Percentiles rank a stretch among this genome's conserved stretches.
Evolutionary conservation across 2,888 invertebrate genomes (phyloP).

Genomic region (Plebejus anna): DNA sequence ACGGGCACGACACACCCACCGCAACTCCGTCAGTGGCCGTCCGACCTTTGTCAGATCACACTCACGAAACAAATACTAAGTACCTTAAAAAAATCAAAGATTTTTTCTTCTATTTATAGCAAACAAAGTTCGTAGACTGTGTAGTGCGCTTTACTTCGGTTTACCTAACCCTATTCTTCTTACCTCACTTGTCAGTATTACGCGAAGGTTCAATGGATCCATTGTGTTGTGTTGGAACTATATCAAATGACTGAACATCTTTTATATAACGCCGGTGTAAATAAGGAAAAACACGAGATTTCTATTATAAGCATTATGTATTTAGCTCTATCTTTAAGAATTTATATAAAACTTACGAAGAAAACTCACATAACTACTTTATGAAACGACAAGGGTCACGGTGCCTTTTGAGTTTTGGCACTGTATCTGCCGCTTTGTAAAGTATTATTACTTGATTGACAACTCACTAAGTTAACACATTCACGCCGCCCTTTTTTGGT

Average conservation of each 20-base stretch:
- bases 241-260: slow-evolving; percentile 22
- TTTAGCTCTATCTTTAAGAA: background rate
- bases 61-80: too few relatives aligned
- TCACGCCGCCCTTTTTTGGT: too few relatives aligned
- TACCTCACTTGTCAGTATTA: slow-evolving; percentile 50
- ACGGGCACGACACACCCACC: too few relatives aligned
- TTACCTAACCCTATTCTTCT: slow-evolving; percentile 52
- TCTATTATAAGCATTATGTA: background rate
- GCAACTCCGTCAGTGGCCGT: too few relatives aligned
- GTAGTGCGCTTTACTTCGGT: slow-evolving; percentile 46
- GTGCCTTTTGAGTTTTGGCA: too few relatives aligned
- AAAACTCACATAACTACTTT: too few relatives aligned
- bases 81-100: too few relatives aligned
- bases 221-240: slow-evolving; percentile 38
- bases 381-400: too few relatives aligned
- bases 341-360: background rate
- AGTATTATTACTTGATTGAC: too few relatives aligned
- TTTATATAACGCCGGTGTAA: background rate
- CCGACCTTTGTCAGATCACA: too few relatives aligned
- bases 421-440: too few relatives aligned
- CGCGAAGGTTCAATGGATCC: slow-evolving; percentile 43
- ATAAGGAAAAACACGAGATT: background rate
- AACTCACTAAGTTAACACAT: too few relatives aligned
- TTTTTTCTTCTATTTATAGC: background rate
- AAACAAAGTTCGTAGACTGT: background rate